Conservation (phyloP, 2,113 vertebrate genomes). For the Catharus fuscescens region DNA sequence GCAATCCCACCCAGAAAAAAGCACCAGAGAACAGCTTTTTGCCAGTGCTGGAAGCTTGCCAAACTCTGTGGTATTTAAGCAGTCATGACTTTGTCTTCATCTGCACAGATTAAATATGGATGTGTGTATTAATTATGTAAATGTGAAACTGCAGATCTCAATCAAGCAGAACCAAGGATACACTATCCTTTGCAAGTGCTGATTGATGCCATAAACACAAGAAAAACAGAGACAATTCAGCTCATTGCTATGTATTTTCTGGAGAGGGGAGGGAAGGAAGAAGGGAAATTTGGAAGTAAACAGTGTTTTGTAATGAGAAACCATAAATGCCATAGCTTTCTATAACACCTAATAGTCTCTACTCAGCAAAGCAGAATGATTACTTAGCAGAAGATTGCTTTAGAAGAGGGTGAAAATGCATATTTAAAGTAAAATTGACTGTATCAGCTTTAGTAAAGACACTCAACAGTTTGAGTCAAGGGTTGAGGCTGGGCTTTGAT, state of each 20-base stretch:
- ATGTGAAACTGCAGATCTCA: slow-evolving; percentile 28
- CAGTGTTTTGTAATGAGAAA: slow-evolving; percentile 17
- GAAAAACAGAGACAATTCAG: neutral
- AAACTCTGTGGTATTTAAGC: slow-evolving; percentile 38
- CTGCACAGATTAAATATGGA: slow-evolving; percentile 60
- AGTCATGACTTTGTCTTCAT: slow-evolving; percentile 51
- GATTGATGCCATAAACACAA: neutral
- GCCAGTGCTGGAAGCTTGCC: neutral
- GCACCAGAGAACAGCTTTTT: neutral
- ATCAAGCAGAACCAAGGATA: slow-evolving; percentile 52
- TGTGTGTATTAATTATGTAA: slow-evolving; percentile 62
- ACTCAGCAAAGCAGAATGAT: slow-evolving; percentile 37
- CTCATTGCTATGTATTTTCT: slow-evolving; percentile 16
- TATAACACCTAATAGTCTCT: neutral
- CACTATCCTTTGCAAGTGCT: slow-evolving; percentile 38
- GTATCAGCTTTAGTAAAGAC: neutral
- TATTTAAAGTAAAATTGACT: neutral
- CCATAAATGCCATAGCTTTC: slow-evolving; percentile 14
- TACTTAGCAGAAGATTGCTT: slow-evolving; percentile 4
- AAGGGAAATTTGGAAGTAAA: slow-evolving; percentile 37
- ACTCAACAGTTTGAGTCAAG: neutral
- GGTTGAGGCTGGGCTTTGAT: neutral
- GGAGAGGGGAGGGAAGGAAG: slow-evolving; percentile 31
- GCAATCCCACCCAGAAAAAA: neutral
- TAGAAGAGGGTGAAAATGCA: neutral